Evolutionary conservation across 2,113 vertebrate species (phyloP), one percentile per base, ranked within the genome.

Genomic region (Gavialis gangeticus): DNA sequence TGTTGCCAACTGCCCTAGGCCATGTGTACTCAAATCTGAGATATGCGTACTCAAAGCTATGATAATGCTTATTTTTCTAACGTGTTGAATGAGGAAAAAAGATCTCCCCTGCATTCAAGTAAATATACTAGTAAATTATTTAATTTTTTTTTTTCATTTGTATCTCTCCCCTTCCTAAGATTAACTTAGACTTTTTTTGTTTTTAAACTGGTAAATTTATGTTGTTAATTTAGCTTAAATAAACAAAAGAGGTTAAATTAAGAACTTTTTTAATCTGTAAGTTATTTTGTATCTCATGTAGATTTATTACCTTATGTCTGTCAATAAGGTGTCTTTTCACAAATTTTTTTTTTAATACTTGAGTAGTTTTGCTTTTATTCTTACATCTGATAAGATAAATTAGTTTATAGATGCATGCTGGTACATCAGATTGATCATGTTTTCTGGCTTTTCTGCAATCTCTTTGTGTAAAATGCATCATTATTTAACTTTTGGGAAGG

Each of bases 401-500:
- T 80, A 28, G 71, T 92, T 94, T 93, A 89, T 78, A 55, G 80
- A 95, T 96, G 92, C 95, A 81, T 95, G 87, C 91, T 95, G 87
- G 15, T 93, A 55, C 93, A 96, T 93, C 67, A 92, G 90, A 88
- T 85, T 97, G 95, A 97, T 97, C 91, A 92, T 76, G 62, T 94
- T 91, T 95, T 90, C 91, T 97, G 97, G 95, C n/a, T 54, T 92
- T 94, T 93, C 55, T 93, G 88, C 58, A 92, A 24, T 92, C 91
- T 96, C 87, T 87, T 85, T 92, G 88, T 84, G 62, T 90, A 91
- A 97, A 97, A 98, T 92, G 95, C 95, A 96, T 93, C 84, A 57
- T 92, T 75, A 89, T 95, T 94, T 90, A 86, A 27, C 93, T 82
- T 92, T 94, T 93, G 82, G 75, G 94, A 91, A 95, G 96, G 90